Base-by-base conservation (phyloP, 2,797 vertebrate species). In the Scleropages formosus region DNA sequence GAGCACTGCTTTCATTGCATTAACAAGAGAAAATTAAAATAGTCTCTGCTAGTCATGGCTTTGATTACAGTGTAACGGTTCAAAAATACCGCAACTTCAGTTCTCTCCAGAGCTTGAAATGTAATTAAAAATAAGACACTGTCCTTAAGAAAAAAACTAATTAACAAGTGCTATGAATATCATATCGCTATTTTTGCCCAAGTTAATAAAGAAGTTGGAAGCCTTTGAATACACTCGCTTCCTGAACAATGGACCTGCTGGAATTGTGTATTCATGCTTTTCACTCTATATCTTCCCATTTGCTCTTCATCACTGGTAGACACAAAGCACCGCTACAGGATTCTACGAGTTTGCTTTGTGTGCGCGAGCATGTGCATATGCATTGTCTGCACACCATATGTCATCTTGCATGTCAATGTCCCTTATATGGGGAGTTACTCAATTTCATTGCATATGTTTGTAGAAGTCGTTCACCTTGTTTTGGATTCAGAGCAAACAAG, bases 121-220 rank as follows among this genome's bases (percentile, higher is more conserved):
- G 61, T 87, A 83, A 86, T 87, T 86, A 86, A 81, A 80, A 80
- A 46, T 20, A 76, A 72, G 26, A 72, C 51, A 26, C 7, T 39
- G 15, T 24, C 59, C 59, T 63, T 71, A 9, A 51, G 67, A 84
- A 78, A 81, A n/a, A 80, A 83, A 75, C 82, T 83, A 78, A 85
- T 85, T 87, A 80, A 64, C 22, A 68, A 82, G 76, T 77, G 39
- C 64, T 4, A 51, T 70, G 75, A 70, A 70, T 70, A 63, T 64
- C 60, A 49, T 24, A 70, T 49, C 24, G 39, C 44, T 44, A 31
- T 76, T 61, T 61, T 76, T 53, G 68, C 53, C 47, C 27, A 26
- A 59, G 51, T 75, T 16, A 46, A 60, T 66, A 58, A 60, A 67
- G 53, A 13, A 72, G n/a, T 72, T 46, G 51, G 31, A 72, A 60